These are phyloP conservation scores for Acrocephalus kingi DNA, from an alignment of 2,113 vertebrate species.

Conservation along the genomic window DNA sequence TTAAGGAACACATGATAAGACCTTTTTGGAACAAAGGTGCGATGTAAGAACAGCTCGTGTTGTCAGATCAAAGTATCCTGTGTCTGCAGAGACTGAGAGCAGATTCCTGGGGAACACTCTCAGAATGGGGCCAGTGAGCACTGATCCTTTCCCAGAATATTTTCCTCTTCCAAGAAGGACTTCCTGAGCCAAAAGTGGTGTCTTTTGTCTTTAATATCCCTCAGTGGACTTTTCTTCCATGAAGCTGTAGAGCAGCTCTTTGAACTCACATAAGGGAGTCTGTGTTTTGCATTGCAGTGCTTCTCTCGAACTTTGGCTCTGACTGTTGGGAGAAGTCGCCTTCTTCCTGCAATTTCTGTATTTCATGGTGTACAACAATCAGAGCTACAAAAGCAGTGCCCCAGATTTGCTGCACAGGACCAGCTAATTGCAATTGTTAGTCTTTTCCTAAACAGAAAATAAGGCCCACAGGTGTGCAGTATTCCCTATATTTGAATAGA, in stretches of 20 bases:
- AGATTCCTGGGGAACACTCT: background rate
- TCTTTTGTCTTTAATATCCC: conserved; percentile 44
- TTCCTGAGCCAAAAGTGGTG: conserved; percentile 32
- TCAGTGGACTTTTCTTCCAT: conserved; percentile 2
- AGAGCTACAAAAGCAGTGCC: background rate
- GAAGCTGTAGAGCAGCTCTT: conserved; percentile 10
- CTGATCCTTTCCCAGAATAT: background rate
- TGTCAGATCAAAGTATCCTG: background rate
- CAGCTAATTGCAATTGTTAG: background rate
- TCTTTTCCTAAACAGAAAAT: background rate
- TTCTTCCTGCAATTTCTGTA: conserved; percentile 1
- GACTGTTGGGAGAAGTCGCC: background rate
- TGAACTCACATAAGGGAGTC: conserved; percentile 14
- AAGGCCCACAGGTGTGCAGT: background rate
- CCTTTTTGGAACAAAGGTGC: background rate
- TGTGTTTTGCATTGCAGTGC: background rate
- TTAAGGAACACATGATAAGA: background rate
- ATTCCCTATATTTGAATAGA: background rate
- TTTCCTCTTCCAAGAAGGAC: background rate
- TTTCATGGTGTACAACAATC: background rate
- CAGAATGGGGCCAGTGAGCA: background rate
- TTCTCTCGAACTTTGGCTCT: background rate
- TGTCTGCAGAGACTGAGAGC: background rate
- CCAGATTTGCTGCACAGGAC: background rate
- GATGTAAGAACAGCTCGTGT: background rate